Base-by-base conservation (phyloP, 2,113 vertebrate species). In the Calyptomena viridis region DNA sequence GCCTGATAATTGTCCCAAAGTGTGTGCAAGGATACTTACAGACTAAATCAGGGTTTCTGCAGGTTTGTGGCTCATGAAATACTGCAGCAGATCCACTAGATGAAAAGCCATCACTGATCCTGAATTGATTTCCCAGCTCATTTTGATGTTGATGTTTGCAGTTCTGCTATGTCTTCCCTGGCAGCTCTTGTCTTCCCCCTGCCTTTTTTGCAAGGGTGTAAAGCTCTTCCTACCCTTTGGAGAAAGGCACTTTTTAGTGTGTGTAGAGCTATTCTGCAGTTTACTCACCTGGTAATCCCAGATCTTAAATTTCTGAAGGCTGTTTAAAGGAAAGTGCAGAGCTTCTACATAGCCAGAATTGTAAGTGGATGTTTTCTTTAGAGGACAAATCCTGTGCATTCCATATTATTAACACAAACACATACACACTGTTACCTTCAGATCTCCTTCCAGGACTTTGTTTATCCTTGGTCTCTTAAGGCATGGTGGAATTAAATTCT, bases 101-200 rank as follows among this genome's bases (percentile, higher is more conserved):
- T 91, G 71, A 63, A 60, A 63, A 76, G 52, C 72, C 37, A 39
- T 78, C 18, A 17, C 21, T 87, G 82, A 50, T 66, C 12, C 24
- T 24, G 53, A 60, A 42, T 82, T 8, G 68, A 85, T 72, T 73
- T 85, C 30, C 30, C 14, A 79, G 4, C 68, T 90, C 14, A 6
- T 87, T 95, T 87, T 91, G 69, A 46, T 64, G 66, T 86, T 87
- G 84, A 47, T 10, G 4, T 69, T 67, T 90, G 28, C 33, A 69
- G 66, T 93, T 91, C 83, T 79, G 56, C 46, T 59, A 1, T 72
- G 52, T 67, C 75, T 90, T 90, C 63, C 6, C 19, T 76, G 52
- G n/a, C 47, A 87, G 56, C 73, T 91, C 91, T 87, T 91, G 42
- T 95, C 91, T 90, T 95, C 37, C 69, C 77, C 52, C 69, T 88